Evolutionary conservation across 1,140 invertebrate species (phyloP).

Genomic region (Lasioglossum baleicum): DNA sequence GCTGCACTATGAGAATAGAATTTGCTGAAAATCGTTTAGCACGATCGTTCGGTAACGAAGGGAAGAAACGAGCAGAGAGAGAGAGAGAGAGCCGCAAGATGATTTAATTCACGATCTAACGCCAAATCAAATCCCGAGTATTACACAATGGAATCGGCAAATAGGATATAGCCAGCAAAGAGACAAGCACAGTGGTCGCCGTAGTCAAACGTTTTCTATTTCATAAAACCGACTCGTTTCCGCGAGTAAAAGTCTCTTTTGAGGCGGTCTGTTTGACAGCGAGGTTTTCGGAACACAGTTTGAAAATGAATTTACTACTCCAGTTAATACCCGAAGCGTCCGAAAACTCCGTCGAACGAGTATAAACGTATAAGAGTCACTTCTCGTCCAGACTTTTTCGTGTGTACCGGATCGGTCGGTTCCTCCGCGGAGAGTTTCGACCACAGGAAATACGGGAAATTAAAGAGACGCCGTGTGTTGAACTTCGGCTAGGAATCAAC

Average conservation of each 20-base stretch:
- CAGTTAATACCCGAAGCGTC: background rate
- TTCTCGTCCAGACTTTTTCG: background rate
- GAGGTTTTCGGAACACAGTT: background rate
- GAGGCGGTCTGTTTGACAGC: background rate
- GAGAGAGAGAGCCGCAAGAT: no score
- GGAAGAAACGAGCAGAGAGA: no score
- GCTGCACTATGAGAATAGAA: no score
- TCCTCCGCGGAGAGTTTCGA: no score
- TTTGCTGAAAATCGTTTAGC: no score
- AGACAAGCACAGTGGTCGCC: background rate
- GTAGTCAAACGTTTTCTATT: background rate
- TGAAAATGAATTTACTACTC: background rate
- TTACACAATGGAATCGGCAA: no score
- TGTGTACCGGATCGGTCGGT: background rate
- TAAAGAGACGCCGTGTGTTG: background rate
- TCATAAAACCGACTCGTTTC: background rate
- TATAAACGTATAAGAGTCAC: background rate
- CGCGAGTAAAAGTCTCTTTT: background rate
- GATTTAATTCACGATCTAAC: no score
- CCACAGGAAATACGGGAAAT: slow-evolving; percentile 5
- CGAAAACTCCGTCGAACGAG: background rate
- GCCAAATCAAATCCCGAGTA: no score
- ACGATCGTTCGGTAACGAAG: no score
- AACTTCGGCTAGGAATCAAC: background rate
- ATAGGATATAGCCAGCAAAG: no score